phyloP scores from a whole-genome alignment of 2,113 vertebrate genomes.

The Zosterops pallidus region DNA sequence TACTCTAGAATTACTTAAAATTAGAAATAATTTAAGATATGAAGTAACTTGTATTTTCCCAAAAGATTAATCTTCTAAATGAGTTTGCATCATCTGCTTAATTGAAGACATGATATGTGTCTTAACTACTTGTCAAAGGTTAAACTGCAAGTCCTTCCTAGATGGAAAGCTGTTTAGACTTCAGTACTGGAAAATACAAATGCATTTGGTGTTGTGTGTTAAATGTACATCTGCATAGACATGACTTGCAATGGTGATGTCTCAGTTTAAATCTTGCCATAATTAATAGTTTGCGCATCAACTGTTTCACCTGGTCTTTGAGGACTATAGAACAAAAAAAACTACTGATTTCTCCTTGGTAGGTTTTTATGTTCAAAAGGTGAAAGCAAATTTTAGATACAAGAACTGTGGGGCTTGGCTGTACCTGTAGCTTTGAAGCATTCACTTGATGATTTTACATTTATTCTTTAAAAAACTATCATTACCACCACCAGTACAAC shows the following conservation, averaged over 20 bases:
- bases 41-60: neutral
- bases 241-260: neutral
- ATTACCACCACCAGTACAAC: neutral
- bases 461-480: neutral
- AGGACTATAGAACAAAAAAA: neutral
- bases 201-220: neutral
- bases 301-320: neutral
- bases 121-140: neutral
- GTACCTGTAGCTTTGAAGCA: neutral
- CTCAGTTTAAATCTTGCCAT: neutral
- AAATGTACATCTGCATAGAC: neutral
- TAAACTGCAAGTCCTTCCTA: neutral
- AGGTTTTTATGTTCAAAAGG: neutral
- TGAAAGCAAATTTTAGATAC: neutral
- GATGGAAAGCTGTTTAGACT: neutral
- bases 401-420: neutral
- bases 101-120: neutral
- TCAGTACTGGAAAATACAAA: neutral
- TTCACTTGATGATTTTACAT: neutral
- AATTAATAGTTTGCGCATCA: neutral
- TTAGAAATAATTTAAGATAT: neutral
- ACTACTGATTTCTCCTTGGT: neutral
- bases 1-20: neutral
- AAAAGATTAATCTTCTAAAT: neutral
- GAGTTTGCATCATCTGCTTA: neutral